Evolutionary conservation across 1,140 invertebrate species (phyloP).

Genomic region (Pentalonia nigronervosa): DNA sequence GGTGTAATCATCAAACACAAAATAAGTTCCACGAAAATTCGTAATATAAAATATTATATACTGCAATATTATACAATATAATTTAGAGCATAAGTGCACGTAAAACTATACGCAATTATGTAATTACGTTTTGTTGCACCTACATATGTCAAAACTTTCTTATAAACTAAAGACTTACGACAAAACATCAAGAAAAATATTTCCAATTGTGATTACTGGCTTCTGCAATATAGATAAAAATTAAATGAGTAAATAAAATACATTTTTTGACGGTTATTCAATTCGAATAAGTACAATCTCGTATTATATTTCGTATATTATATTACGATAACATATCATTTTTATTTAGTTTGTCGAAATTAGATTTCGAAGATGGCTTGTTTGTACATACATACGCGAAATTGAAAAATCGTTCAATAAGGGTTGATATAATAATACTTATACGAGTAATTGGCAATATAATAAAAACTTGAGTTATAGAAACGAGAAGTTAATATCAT

Average conservation of each 20-base stretch:
- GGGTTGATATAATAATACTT: neutral
- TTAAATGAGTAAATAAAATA: neutral
- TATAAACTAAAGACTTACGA: neutral
- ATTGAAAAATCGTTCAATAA: neutral
- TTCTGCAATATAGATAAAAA: neutral
- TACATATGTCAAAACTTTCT: neutral
- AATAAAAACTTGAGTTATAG: neutral
- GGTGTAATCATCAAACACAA: neutral
- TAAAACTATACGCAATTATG: constrained; percentile 8
- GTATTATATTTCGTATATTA: neutral
- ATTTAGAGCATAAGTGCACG: neutral
- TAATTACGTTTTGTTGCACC: neutral
- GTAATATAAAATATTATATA: neutral
- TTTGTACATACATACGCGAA: neutral
- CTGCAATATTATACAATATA: neutral
- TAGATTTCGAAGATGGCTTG: neutral
- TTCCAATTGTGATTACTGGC: neutral
- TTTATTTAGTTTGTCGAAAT: neutral
- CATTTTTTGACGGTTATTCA: neutral
- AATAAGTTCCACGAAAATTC: neutral
- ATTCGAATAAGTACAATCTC: neutral
- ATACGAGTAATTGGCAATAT: neutral
- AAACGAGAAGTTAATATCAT: neutral
- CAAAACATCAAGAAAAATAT: neutral
- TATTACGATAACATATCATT: neutral